Evolutionary conservation across 1,140 invertebrate species (phyloP).

Genomic region (Pachypeltis micranthus): DNA sequence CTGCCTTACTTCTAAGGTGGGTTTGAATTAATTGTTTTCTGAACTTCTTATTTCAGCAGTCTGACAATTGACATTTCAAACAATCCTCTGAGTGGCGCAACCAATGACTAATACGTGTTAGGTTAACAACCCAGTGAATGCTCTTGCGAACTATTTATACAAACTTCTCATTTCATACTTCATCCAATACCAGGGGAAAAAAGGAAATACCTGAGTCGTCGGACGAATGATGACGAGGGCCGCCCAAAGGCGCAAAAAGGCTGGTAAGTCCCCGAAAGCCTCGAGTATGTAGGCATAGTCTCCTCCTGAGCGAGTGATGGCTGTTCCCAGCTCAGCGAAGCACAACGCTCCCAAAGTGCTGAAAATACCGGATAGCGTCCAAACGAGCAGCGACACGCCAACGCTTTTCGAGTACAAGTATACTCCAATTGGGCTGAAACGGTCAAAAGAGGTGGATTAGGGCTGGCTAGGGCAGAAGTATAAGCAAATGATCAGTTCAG

Average conservation of each 20-base stretch:
- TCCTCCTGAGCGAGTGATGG: slow-evolving; percentile 58
- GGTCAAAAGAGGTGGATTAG: not conserved
- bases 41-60: too few relatives aligned
- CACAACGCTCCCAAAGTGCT: slow-evolving; percentile 66
- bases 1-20: too few relatives aligned
- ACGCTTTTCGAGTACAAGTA: slow-evolving; percentile 50
- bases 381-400: slow-evolving; percentile 56
- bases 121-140: too few relatives aligned
- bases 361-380: slow-evolving; percentile 57
- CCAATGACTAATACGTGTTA: too few relatives aligned
- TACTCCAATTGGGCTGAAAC: slow-evolving; percentile 33
- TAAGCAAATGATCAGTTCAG: too few relatives aligned
- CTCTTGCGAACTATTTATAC: too few relatives aligned
- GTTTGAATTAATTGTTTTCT: too few relatives aligned
- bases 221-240: slow-evolving; percentile 67
- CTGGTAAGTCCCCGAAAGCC: slow-evolving; percentile 78
- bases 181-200: too few relatives aligned
- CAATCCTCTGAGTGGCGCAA: too few relatives aligned
- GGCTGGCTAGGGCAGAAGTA: too few relatives aligned
- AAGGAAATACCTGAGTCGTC: slow-evolving; percentile 45
- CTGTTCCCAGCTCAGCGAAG: slow-evolving; percentile 75
- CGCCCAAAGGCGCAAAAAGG: slow-evolving; percentile 79
- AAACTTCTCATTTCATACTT: too few relatives aligned
- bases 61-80: too few relatives aligned
- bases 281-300: slow-evolving; percentile 80